Base-by-base conservation (phyloP, 1,140 invertebrate species). In the Megalonaias nervosa region DNA sequence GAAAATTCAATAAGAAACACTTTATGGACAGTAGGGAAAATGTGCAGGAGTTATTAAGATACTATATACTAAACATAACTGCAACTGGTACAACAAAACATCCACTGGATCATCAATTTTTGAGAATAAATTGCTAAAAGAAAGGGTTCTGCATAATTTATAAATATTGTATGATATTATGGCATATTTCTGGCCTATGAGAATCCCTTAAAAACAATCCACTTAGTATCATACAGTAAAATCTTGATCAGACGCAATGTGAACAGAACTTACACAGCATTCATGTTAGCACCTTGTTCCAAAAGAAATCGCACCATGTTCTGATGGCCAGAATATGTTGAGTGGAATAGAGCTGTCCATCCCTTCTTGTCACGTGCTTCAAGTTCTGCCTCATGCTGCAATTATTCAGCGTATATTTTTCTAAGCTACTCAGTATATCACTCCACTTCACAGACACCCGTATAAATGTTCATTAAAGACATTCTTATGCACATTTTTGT, bases 291-390 rank as follows among this genome's bases (percentile, higher is more conserved):
- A 55, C 86, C 84, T 66, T 88, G 85, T 57, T 92, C 84, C 61
- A 91, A 71, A 19, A 92, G 82, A 71, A 90, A 88, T 66, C 90
- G 87, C 23, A 91, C 91, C 80, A 91, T 89, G 82, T 91, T 91
- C 79, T 91, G 89, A 77, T 91, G 91, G 15, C 90, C 91, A 69
- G 88, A 90, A 68, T 88, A 88, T 31, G 91, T 90, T n/a, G 91
- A 90, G 86, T 92, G 90, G 72, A 91, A 91, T 60, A 91, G 77
- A 14, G 89, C 90, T 48, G 89, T 92, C 90, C 91, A 91, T 55
- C 89, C 89, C 80, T 84, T 84, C 38, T 86, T 82, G 82, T 91
- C 91, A 61, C 77, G 77, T 11, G 85, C 84, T 73, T 91, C 89
- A n/a, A 91, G 58, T 48, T 90, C 86, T 23, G 87, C 88, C 55